phyloP scores from a whole-genome alignment of 2,888 invertebrate species.

The Arenicola marina region DNA sequence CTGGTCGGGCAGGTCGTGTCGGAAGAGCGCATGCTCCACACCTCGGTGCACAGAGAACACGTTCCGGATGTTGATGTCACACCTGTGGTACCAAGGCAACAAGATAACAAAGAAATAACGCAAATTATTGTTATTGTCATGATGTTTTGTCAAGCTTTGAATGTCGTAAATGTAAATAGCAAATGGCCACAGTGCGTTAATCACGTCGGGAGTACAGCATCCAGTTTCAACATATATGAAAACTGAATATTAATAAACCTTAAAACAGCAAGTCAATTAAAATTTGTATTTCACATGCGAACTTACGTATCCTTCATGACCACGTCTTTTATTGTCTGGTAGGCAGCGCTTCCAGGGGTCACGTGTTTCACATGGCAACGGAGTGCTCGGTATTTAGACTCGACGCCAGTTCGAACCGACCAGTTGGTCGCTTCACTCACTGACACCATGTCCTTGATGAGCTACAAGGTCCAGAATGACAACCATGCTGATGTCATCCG shows the following conservation, averaged over 20 bases:
- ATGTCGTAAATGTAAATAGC: too few species aligned
- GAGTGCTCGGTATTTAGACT: background rate
- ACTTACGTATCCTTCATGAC: background rate
- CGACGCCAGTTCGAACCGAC: slow-evolving; percentile 10
- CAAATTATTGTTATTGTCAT: too few species aligned
- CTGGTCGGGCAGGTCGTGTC: slow-evolving; percentile 36
- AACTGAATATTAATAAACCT: too few species aligned
- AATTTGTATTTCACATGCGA: background rate
- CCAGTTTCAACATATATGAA: too few species aligned
- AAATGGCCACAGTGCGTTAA: too few species aligned
- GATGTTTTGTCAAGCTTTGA: too few species aligned
- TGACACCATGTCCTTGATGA: slow-evolving; percentile 45
- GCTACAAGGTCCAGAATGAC: background rate
- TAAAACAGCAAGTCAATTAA: too few species aligned
- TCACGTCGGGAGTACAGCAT: too few species aligned
- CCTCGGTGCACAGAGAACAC: slow-evolving; percentile 46
- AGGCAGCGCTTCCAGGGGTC: background rate
- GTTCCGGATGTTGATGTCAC: slow-evolving; percentile 27
- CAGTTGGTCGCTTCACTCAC: slow-evolving; percentile 57
- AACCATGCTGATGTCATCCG: background rate
- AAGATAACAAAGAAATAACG: too few species aligned
- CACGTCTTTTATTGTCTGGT: slow-evolving; percentile 17
- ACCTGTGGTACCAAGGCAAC: too few species aligned
- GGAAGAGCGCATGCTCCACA: slow-evolving; percentile 45
- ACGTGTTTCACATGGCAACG: background rate